Conservation (phyloP, 1,140 invertebrate species). For the Colletes gigas region DNA sequence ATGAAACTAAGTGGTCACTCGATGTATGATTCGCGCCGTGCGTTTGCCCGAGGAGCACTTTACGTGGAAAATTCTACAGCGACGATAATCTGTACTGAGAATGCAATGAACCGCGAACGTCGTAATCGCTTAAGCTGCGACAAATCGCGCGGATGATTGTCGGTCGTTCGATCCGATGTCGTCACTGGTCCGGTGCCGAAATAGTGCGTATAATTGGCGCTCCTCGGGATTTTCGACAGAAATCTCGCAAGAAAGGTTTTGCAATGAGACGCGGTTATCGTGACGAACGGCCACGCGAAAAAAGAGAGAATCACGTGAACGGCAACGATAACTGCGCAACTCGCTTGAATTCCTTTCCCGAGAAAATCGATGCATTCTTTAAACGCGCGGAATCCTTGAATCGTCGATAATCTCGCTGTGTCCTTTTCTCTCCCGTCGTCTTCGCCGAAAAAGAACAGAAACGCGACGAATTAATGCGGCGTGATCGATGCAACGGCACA, state of each 20-base stretch:
- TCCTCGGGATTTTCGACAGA: constrained; percentile 23
- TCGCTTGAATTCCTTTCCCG: constrained; percentile 14
- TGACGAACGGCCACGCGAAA: constrained; percentile 1
- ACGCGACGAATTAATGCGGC: constrained; percentile 35
- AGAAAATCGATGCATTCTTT: constrained; percentile 41
- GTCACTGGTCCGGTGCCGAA: neutral
- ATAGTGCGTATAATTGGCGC: constrained; percentile 5
- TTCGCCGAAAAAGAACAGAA: neutral
- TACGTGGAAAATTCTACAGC: constrained; percentile 7
- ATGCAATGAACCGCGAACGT: constrained; percentile 31
- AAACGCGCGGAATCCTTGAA: constrained; percentile 11
- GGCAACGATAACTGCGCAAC: neutral
- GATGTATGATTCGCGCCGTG: neutral
- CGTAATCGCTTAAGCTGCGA: constrained; percentile 39
- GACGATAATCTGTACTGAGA: constrained; percentile 5
- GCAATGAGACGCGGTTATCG: neutral
- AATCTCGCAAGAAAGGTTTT: constrained; percentile 9
- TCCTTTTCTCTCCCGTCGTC: neutral
- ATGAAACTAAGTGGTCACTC: neutral
- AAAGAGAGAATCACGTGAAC: constrained; percentile 14
- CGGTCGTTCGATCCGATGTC: constrained; percentile 8
- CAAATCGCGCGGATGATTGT: constrained; percentile 13
- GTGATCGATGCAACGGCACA: constrained; percentile 42
- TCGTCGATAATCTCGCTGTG: constrained; percentile 44
- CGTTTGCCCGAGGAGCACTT: neutral